These are phyloP conservation scores for Denticeps clupeoides DNA, from an alignment of 2,797 vertebrate genomes.

Conservation along the genomic window DNA sequence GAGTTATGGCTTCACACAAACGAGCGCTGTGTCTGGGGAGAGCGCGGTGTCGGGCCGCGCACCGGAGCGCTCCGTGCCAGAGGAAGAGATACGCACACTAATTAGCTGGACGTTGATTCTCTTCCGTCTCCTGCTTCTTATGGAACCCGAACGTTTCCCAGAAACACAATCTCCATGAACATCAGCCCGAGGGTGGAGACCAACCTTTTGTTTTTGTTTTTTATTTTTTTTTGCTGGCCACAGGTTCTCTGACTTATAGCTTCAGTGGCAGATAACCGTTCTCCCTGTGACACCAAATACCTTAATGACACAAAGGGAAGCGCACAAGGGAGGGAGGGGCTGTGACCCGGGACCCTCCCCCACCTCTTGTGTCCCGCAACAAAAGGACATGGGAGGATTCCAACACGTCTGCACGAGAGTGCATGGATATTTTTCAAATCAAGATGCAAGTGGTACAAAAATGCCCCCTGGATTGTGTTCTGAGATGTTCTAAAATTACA, in stretches of 20 bases:
- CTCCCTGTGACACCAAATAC: constrained; percentile 3
- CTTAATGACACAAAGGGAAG: neutral
- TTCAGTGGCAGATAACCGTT: constrained; percentile 1
- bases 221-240: neutral
- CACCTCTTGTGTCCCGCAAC: neutral
- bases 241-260: constrained; percentile 2
- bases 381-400: neutral
- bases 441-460: too few species aligned
- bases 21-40: neutral
- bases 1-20: neutral
- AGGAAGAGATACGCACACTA: neutral
- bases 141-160: constrained; percentile 4
- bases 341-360: neutral
- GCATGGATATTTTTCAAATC: too few species aligned
- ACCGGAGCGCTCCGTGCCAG: neutral
- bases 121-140: constrained; percentile 1
- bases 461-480: too few species aligned
- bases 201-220: neutral
- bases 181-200: constrained; percentile 1
- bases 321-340: neutral
- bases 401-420: constrained; percentile 4
- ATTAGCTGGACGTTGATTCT: neutral
- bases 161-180: constrained; percentile 4
- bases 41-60: neutral
- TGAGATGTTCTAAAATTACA: too few species aligned